phyloP scores from a whole-genome alignment of 2,888 invertebrate genomes.

The Alloscopus bannaensis region DNA sequence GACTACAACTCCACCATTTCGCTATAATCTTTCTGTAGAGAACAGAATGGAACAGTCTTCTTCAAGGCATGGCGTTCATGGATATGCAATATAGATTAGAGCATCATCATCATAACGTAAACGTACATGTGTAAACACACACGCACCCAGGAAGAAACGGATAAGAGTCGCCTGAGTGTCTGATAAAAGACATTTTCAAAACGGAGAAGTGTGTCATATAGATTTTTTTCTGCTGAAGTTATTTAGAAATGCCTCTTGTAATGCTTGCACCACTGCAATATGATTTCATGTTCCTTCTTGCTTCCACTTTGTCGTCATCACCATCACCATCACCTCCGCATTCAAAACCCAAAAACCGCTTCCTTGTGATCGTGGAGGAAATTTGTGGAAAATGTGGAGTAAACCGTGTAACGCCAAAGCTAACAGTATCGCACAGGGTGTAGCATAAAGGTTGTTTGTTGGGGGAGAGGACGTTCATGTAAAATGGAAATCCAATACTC shows the following conservation, averaged over 20 bases:
- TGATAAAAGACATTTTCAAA: slow-evolving; percentile 35
- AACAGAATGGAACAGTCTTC: too few relatives aligned
- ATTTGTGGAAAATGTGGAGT: slow-evolving; percentile 41
- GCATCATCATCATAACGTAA: background rate
- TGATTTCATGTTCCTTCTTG: background rate
- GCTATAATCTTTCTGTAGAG: background rate
- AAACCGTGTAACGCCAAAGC: slow-evolving; percentile 37
- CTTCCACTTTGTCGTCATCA: background rate
- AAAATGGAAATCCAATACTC: slow-evolving; percentile 49
- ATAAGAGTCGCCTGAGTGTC: slow-evolving; percentile 37
- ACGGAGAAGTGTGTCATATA: slow-evolving; percentile 36
- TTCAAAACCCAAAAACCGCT: slow-evolving; percentile 34
- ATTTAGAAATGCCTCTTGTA: too few relatives aligned
- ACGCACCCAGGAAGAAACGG: background rate
- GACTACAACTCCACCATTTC: background rate
- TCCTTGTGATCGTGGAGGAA: slow-evolving; percentile 18
- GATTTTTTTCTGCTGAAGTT: background rate
- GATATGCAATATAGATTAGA: slow-evolving; percentile 40
- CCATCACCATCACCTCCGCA: slow-evolving; percentile 7
- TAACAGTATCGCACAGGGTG: slow-evolving; percentile 12
- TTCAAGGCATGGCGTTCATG: background rate
- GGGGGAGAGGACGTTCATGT: background rate
- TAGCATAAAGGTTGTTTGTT: too few relatives aligned
- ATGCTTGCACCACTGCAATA: too few relatives aligned
- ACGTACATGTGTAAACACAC: background rate